Conservation (phyloP, 2,113 vertebrate genomes). For the Osmerus mordax region DNA sequence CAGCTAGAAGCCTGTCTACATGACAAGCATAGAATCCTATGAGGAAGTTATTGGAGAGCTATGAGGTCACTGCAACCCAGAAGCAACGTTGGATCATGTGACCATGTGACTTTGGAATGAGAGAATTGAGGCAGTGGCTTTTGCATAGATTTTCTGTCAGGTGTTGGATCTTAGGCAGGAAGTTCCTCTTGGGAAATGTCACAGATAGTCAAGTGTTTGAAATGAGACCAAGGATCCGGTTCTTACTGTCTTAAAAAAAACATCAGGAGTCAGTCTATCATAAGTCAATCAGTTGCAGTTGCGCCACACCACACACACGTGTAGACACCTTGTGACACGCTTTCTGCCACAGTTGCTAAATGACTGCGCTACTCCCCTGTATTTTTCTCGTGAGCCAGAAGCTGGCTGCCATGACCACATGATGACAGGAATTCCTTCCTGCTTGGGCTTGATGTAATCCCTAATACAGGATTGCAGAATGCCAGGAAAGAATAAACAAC, state of each 20-base stretch:
- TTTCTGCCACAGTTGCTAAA: slow-evolving; percentile 49
- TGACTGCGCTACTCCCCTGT: slow-evolving; percentile 36
- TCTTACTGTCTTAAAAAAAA: no score
- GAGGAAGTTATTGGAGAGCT: no score
- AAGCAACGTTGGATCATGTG: background rate
- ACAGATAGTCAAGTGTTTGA: no score
- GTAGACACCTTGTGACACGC: slow-evolving; percentile 38
- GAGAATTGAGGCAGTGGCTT: no score
- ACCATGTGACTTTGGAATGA: background rate
- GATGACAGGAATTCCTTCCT: slow-evolving; percentile 68
- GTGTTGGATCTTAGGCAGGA: no score
- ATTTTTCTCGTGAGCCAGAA: slow-evolving; percentile 37
- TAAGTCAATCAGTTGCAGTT: no score
- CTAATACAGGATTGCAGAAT: slow-evolving; percentile 63
- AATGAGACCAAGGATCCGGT: background rate
- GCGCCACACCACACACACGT: slow-evolving; percentile 1
- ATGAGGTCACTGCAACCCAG: no score
- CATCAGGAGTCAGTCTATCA: no score
- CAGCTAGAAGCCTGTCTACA: no score
- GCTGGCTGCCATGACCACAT: slow-evolving; percentile 57
- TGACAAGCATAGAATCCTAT: no score
- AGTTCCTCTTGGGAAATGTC: no score
- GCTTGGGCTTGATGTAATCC: slow-evolving; percentile 70
- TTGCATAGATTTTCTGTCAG: no score
- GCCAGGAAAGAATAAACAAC: slow-evolving; percentile 52